These are phyloP conservation scores for Taurulus bubalis DNA, from an alignment of 2,113 vertebrate genomes.

Conservation along the genomic window DNA sequence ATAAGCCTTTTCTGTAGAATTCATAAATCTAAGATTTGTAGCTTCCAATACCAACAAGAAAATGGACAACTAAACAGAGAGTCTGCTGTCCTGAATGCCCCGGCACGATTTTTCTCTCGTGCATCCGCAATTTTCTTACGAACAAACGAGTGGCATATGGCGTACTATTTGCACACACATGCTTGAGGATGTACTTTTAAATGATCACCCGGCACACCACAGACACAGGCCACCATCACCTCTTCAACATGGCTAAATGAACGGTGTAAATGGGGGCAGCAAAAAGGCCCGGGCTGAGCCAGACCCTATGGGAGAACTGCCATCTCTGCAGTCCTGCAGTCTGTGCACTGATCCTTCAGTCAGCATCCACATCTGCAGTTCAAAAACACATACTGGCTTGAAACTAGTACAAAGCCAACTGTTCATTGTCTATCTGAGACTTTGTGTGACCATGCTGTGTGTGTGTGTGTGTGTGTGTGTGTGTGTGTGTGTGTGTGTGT, in stretches of 20 bases:
- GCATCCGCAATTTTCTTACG: slow-evolving; percentile 11
- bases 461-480: slow-evolving; percentile 19
- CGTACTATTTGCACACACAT: slow-evolving; percentile 22
- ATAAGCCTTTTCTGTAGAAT: slow-evolving; percentile 51
- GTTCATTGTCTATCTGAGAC: slow-evolving; percentile 67
- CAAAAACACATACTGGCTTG: slow-evolving; percentile 68
- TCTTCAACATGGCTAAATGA: slow-evolving; percentile 61
- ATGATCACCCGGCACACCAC: slow-evolving; percentile 36
- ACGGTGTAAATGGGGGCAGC: slow-evolving; percentile 52
- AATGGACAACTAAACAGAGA: slow-evolving; percentile 58
- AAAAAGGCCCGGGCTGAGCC: slow-evolving; percentile 67
- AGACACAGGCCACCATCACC: slow-evolving; percentile 42
- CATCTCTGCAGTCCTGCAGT: slow-evolving; percentile 75
- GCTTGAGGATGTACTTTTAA: slow-evolving; percentile 65
- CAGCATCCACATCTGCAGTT: slow-evolving; percentile 71
- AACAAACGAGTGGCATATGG: slow-evolving; percentile 46
- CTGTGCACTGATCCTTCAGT: slow-evolving; percentile 72
- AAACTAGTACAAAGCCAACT: slow-evolving; percentile 70
- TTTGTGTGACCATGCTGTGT: slow-evolving; percentile 60
- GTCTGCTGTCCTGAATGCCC: slow-evolving; percentile 29
- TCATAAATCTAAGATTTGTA: slow-evolving; percentile 60
- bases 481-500: slow-evolving; percentile 19
- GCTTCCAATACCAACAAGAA: slow-evolving; percentile 24
- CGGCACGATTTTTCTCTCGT: slow-evolving; percentile 27
- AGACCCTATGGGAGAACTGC: slow-evolving; percentile 70